Evolutionary conservation across 2,113 vertebrate genomes (phyloP).

Genomic region (Bagarius yarrelli): DNA sequence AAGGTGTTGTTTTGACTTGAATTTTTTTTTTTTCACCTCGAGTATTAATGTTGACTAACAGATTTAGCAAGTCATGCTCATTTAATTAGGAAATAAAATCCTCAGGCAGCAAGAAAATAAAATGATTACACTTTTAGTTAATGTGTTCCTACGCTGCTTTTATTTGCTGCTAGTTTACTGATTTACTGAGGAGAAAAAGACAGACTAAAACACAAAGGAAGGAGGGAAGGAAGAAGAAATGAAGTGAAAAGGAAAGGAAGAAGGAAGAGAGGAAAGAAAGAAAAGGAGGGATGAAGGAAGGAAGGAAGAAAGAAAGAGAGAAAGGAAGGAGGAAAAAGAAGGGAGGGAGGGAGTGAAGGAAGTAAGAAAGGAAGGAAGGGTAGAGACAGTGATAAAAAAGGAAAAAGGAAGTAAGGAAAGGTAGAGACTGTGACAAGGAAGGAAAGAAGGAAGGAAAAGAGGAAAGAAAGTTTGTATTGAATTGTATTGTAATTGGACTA

Average conservation of each 20-base stretch:
- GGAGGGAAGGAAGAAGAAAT: neutral
- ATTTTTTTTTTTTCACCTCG: neutral
- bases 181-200: neutral
- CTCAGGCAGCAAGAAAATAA: too few relatives aligned
- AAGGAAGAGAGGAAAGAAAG: neutral
- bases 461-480: neutral
- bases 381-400: neutral
- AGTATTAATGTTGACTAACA: conserved; percentile 25
- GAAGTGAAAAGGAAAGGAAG: neutral
- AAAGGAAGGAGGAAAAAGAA: neutral
- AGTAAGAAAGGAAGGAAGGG: neutral
- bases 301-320: neutral
- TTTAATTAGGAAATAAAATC: conserved; percentile 13
- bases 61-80: neutral
- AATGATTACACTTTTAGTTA: neutral
- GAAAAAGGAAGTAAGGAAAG: neutral
- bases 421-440: neutral
- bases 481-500: too few relatives aligned
- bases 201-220: neutral
- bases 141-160: neutral
- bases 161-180: neutral
- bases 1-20: conserved; percentile 13
- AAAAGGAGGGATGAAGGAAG: too few relatives aligned
- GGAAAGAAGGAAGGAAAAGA: neutral
- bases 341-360: too few relatives aligned